A percentile compares a stretch with the other conserved stretches of the same genome.
Evolutionary conservation across 2,797 vertebrate species (phyloP).

Genomic region (Notamacropus eugenii): DNA sequence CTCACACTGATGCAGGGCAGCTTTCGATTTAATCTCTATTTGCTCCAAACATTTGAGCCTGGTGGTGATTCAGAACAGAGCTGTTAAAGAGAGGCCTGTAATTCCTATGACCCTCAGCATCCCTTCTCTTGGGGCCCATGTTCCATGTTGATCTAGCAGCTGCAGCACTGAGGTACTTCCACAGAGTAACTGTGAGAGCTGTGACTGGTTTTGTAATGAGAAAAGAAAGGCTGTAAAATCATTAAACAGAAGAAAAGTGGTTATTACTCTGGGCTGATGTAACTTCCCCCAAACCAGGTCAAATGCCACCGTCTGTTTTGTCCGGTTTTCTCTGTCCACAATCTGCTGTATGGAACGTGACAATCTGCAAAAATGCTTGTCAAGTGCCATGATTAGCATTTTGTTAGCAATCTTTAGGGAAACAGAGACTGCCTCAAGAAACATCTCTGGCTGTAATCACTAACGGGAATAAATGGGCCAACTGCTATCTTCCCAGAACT

Average conservation of each 20-base stretch:
- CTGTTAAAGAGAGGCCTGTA: background rate
- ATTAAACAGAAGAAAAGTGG: conserved; percentile 5
- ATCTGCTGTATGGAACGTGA: background rate
- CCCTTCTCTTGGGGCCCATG: background rate
- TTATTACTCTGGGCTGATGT: background rate
- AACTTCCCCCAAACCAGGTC: conserved; percentile 20
- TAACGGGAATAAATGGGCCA: conserved; percentile 49
- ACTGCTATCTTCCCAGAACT: conserved; percentile 43
- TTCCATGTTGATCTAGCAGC: background rate
- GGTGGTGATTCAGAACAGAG: conserved; percentile 1
- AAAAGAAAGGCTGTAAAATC: background rate
- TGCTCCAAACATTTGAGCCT: conserved; percentile 22
- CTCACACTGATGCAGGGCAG: background rate
- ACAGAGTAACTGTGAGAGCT: background rate
- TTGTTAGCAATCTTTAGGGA: conserved; percentile 58
- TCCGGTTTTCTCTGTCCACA: background rate
- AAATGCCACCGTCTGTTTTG: background rate
- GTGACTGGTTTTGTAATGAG: background rate
- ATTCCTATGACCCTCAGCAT: background rate
- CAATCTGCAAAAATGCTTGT: conserved; percentile 7
- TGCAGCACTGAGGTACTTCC: conserved; percentile 1
- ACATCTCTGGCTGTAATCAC: background rate
- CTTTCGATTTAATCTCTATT: conserved; percentile 3
- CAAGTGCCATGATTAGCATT: background rate
- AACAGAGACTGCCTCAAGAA: conserved; percentile 16